These are phyloP conservation scores for Eriosoma lanigerum DNA, from an alignment of 1,140 invertebrate genomes.

Conservation along the genomic window DNA sequence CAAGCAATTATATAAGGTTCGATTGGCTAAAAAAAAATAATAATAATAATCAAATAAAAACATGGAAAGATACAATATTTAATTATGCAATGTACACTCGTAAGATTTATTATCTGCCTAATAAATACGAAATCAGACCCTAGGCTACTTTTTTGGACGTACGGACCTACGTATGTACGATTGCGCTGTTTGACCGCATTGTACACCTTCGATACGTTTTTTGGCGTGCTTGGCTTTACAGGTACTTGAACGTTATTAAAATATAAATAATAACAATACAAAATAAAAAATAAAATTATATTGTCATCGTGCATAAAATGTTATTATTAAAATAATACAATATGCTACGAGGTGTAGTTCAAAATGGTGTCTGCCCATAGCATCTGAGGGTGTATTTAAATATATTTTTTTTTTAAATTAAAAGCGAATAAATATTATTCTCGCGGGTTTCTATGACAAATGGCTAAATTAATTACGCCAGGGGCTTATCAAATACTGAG, in stretches of 20 bases:
- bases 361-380: slow-evolving; percentile 23
- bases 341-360: slow-evolving; percentile 29
- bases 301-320: slow-evolving; percentile 21
- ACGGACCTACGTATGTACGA: slow-evolving; percentile 17
- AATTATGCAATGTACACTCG: slow-evolving; percentile 28
- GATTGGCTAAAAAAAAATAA: neutral
- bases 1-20: neutral
- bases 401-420: slow-evolving; percentile 43
- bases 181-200: slow-evolving; percentile 31
- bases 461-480: slow-evolving; percentile 32
- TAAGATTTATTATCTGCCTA: slow-evolving; percentile 30
- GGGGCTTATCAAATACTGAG: slow-evolving; percentile 30
- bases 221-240: slow-evolving; percentile 45
- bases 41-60: neutral
- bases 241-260: slow-evolving; percentile 16
- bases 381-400: slow-evolving; percentile 21
- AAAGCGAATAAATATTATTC: slow-evolving; percentile 42
- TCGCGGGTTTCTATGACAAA: slow-evolving; percentile 38
- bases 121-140: slow-evolving; percentile 1
- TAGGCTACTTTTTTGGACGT: slow-evolving; percentile 2
- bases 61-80: neutral
- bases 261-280: neutral
- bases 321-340: slow-evolving; percentile 25
- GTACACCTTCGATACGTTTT: slow-evolving; percentile 6
- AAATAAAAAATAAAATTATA: neutral